phyloP scores from a whole-genome alignment of 2,888 invertebrate species.

The Coronaproctus castanopsis region DNA sequence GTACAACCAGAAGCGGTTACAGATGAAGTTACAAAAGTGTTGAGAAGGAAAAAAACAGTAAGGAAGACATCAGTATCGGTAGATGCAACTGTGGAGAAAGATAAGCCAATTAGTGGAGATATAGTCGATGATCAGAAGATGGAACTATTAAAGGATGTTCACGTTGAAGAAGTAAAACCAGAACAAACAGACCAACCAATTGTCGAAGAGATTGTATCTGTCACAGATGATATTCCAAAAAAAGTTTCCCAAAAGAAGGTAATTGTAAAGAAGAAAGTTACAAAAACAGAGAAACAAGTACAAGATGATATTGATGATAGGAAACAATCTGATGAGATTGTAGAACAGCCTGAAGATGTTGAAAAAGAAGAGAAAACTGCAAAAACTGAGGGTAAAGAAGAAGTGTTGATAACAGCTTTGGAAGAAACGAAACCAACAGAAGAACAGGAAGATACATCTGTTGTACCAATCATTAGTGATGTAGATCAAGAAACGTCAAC shows the following conservation, averaged over 20 bases:
- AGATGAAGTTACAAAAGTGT: constrained; percentile 16
- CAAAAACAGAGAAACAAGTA: constrained; percentile 22
- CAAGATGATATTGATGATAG: constrained; percentile 23
- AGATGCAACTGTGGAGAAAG: background rate
- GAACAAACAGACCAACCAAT: background rate
- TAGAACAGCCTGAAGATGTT: constrained; percentile 18
- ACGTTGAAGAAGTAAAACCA: background rate
- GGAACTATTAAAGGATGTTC: background rate
- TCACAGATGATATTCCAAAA: background rate
- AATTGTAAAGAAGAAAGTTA: constrained; percentile 23
- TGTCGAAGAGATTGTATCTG: background rate
- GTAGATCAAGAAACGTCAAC: no score
- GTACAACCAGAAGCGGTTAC: constrained; percentile 18
- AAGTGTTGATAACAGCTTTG: constrained; percentile 8
- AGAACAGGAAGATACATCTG: background rate
- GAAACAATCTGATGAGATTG: constrained; percentile 8
- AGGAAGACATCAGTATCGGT: background rate
- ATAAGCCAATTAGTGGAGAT: no score
- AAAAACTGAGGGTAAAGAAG: constrained; percentile 3
- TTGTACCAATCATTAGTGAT: no score
- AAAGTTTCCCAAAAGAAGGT: constrained; percentile 14
- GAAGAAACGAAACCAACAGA: constrained; percentile 5
- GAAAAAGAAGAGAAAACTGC: background rate
- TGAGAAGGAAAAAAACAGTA: constrained; percentile 21
- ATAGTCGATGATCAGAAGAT: no score